Base-by-base conservation (phyloP, 2,113 vertebrate species). In the Scalopus aquaticus region DNA sequence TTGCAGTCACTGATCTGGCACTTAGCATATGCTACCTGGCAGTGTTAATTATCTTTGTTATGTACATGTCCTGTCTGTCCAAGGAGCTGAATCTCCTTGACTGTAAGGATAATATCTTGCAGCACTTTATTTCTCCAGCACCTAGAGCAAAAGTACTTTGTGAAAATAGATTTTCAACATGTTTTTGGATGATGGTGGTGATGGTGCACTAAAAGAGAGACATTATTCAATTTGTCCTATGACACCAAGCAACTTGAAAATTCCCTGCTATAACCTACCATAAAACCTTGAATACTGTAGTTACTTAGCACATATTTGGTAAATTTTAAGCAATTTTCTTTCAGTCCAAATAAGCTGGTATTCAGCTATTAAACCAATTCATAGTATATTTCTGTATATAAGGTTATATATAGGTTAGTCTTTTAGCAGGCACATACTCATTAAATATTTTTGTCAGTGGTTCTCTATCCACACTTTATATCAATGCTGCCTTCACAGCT, bases 1-100 rank as follows among this genome's bases (percentile, higher is more conserved):
- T 51, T 62, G 70, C 58, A 0, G 0, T 20, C 76, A 49, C 74
- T 69, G 44, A 83, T 51, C 62, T 86, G 94, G 69, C 74, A 72
- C 95, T 91, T 79, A 80, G 76, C 82, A 81, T 83, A 91, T 24
- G 91, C 82, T 79, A n/a, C 15, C 51, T 78, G 32, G 42, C 65
- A 89, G 39, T 76, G 76, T 67, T 93, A 84, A 95, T 93, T 85
- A 80, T 87, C 44, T 91, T 37, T 74, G 92, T 87, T 65, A 94
- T 39, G 58, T 80, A 13, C 58, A 65, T 16, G 30, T 69, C 78
- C 56, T 89, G 42, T 93, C 74, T 67, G 70, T 87, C 74, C 79
- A 86, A 86, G 26, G 10, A 73, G 79, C 69, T 28, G 76, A 78
- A 24, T 76, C 58, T 91, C 78, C 90, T 95, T 88, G 91, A 95